Conservation (phyloP, 2,797 vertebrate species). For the Zonotrichia albicollis region DNA sequence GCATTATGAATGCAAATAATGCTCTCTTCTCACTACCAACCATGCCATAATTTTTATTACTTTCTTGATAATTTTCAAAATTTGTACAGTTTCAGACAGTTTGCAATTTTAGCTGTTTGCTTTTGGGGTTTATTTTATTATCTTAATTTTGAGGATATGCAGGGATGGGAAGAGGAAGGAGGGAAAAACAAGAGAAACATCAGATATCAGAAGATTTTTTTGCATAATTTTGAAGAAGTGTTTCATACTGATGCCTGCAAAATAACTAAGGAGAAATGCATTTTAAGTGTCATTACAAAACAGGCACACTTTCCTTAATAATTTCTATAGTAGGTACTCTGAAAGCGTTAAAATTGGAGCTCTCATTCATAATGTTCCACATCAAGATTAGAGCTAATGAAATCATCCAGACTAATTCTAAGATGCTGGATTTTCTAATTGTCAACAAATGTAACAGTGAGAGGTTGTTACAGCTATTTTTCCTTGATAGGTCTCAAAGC, state of each 20-base stretch:
- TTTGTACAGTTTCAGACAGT: neutral
- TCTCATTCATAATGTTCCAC: neutral
- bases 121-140: neutral
- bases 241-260: neutral
- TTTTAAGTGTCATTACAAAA: neutral
- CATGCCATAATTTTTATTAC: neutral
- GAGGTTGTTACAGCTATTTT: neutral
- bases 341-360: neutral
- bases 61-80: neutral
- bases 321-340: neutral
- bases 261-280: neutral
- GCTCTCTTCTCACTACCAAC: neutral
- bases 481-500: neutral
- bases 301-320: neutral
- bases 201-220: neutral
- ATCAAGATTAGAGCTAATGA: neutral
- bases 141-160: neutral
- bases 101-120: neutral
- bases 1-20: neutral
- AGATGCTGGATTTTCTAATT: neutral
- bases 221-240: neutral
- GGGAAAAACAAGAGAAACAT: neutral
- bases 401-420: slow-evolving; percentile 3
- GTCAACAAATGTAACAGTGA: neutral
- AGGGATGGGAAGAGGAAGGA: neutral